These are phyloP conservation scores for Sebastes kiyomatsui DNA, from an alignment of 2,797 vertebrate species.

Conservation along the genomic window DNA sequence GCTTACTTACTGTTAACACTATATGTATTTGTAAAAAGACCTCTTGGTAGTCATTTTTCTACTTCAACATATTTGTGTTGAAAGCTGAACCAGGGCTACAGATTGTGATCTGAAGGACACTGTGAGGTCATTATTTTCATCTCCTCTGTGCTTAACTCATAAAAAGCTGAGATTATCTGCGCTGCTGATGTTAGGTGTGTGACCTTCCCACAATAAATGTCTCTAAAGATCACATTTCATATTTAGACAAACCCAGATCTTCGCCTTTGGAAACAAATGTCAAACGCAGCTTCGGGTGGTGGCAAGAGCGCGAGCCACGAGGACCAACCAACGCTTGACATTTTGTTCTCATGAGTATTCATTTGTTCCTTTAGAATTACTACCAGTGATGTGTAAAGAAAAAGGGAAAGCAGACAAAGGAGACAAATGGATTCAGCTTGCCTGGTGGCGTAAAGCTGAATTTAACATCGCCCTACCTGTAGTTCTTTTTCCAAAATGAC, in stretches of 20 bases:
- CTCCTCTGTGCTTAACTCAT: constrained; percentile 9
- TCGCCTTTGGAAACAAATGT: constrained; percentile 60
- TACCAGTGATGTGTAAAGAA: constrained; percentile 32
- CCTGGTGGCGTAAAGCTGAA: constrained; percentile 5
- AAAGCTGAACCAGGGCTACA: background rate
- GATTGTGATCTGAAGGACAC: constrained; percentile 17
- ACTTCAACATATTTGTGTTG: background rate
- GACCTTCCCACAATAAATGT: constrained; percentile 47
- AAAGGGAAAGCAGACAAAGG: constrained; percentile 6
- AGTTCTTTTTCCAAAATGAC: background rate
- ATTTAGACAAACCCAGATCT: constrained; percentile 51
- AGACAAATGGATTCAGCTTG: background rate
- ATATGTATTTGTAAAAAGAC: background rate
- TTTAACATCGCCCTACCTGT: background rate
- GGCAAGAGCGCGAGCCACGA: constrained; percentile 1
- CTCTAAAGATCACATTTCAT: constrained; percentile 53
- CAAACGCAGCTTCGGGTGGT: constrained; percentile 55
- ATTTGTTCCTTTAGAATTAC: constrained; percentile 46
- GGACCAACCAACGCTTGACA: constrained; percentile 53
- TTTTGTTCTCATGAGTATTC: constrained; percentile 68
- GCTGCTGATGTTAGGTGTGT: constrained; percentile 4
- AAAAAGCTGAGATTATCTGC: constrained; percentile 10
- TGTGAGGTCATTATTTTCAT: constrained; percentile 8
- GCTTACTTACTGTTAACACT: background rate
- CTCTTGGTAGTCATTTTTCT: background rate